phyloP scores from a whole-genome alignment of 2,888 invertebrate species.

The Hoplodrina blanda region DNA sequence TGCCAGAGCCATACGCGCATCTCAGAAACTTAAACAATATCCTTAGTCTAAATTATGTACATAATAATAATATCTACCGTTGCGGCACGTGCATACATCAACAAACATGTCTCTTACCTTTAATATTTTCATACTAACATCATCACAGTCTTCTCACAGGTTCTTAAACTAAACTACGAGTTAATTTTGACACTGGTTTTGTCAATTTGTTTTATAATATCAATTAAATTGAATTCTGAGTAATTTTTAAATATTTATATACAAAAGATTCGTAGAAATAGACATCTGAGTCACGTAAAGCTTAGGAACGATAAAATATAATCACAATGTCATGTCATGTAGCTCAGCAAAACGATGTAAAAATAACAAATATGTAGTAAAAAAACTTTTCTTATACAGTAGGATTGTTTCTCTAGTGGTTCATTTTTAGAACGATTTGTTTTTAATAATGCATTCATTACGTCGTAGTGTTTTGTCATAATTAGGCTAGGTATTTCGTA shows the following conservation, averaged over 20 bases:
- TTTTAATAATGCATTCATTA: constrained; percentile 27
- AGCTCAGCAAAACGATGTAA: constrained; percentile 48
- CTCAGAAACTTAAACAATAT: constrained; percentile 55
- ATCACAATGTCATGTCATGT: constrained; percentile 64
- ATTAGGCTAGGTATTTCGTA: neutral
- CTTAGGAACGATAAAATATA: constrained; percentile 64
- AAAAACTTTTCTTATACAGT: constrained; percentile 14
- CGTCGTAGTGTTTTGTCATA: constrained; percentile 9
- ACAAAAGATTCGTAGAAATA: constrained; percentile 60
- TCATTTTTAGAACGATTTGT: constrained; percentile 10
- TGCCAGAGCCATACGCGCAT: constrained; percentile 64
- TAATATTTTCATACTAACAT: constrained; percentile 81
- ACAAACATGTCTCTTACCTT: constrained; percentile 75
- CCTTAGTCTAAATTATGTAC: constrained; percentile 60
- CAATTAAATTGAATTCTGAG: constrained; percentile 62
- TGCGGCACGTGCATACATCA: constrained; percentile 63
- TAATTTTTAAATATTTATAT: constrained; percentile 52
- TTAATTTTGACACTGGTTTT: constrained; percentile 70
- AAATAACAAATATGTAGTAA: constrained; percentile 19
- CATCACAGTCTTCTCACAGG: constrained; percentile 90
- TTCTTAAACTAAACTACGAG: constrained; percentile 74
- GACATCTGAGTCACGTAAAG: constrained; percentile 48
- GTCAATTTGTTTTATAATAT: constrained; percentile 53
- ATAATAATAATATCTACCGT: constrained; percentile 56
- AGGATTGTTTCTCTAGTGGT: neutral